A percentile compares a stretch with the other conserved stretches of the same genome.
phyloP scores from a whole-genome alignment of 2,113 vertebrate species.

The Himantopus leucocephalus region DNA sequence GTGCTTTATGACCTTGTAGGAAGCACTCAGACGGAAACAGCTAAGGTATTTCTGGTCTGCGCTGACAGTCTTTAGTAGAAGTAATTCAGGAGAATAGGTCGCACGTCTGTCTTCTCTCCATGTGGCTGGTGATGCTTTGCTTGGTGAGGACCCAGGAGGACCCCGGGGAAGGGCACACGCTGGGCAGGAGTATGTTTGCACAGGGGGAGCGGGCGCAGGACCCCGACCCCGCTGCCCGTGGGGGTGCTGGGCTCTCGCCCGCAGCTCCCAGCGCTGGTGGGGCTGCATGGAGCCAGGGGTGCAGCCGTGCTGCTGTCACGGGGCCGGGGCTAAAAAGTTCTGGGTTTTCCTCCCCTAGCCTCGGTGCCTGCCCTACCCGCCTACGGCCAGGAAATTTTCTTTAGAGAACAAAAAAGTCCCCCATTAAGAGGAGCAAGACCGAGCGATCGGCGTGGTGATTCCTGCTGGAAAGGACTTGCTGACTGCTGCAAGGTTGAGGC shows the following conservation, averaged over 20 bases:
- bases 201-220: rapidly evolving
- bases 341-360: not conserved
- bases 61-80: not conserved
- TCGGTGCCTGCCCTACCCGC: not conserved
- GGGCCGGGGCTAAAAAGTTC: rapidly evolving
- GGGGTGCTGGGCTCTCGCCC: not conserved
- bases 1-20: not conserved
- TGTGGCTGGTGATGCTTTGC: rapidly evolving
- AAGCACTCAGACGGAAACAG: not conserved
- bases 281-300: not conserved
- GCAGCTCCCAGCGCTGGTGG: rapidly evolving
- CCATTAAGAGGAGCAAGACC: not conserved
- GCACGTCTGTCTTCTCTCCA: rapidly evolving
- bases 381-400: not conserved
- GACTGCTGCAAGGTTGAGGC: not conserved
- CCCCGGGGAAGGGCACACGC: rapidly evolving
- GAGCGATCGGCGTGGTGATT: rapidly evolving
- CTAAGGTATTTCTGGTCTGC: not conserved
- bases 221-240: rapidly evolving
- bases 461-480: not conserved
- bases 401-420: not conserved
- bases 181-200: rapidly evolving
- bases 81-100: too few relatives aligned
- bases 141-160: not conserved
- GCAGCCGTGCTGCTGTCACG: not conserved